These are phyloP conservation scores for Meloidogyne floridensis DNA, from an alignment of 1,140 invertebrate species.

Conservation along the genomic window DNA sequence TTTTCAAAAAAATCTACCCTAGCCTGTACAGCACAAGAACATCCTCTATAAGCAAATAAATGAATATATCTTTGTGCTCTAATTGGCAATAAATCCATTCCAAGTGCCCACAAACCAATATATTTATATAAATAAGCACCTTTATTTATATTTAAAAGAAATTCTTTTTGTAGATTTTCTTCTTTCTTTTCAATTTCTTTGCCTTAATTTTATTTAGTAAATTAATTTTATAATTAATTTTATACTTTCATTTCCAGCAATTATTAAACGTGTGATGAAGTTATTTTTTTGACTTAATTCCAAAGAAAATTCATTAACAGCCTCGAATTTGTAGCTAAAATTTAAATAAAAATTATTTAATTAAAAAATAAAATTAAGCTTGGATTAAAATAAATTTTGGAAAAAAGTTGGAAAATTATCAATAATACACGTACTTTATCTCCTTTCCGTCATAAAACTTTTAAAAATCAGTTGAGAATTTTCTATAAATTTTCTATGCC, in stretches of 20 bases:
- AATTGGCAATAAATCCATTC: conserved; percentile 16
- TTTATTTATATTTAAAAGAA: background rate
- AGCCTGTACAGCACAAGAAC: background rate
- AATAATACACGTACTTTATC: too few species aligned
- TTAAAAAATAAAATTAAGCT: too few species aligned
- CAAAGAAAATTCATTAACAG: background rate
- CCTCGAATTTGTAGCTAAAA: background rate
- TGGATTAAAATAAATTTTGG: too few species aligned
- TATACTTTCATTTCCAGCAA: background rate
- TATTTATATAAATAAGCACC: background rate
- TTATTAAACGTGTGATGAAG: background rate
- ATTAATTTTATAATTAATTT: background rate
- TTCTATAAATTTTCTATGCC: too few species aligned
- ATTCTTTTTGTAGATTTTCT: background rate
- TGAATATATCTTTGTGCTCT: background rate
- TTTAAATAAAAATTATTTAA: too few species aligned
- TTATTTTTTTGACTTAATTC: background rate
- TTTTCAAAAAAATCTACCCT: background rate
- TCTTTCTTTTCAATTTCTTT: background rate
- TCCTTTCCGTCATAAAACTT: too few species aligned
- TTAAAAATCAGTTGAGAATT: too few species aligned
- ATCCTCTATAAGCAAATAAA: conserved; percentile 15
- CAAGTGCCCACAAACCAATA: conserved; percentile 15
- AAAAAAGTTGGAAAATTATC: too few species aligned
- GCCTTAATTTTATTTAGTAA: background rate